Base-by-base conservation (phyloP, 2,797 vertebrate species). In the Mus minutoides region DNA sequence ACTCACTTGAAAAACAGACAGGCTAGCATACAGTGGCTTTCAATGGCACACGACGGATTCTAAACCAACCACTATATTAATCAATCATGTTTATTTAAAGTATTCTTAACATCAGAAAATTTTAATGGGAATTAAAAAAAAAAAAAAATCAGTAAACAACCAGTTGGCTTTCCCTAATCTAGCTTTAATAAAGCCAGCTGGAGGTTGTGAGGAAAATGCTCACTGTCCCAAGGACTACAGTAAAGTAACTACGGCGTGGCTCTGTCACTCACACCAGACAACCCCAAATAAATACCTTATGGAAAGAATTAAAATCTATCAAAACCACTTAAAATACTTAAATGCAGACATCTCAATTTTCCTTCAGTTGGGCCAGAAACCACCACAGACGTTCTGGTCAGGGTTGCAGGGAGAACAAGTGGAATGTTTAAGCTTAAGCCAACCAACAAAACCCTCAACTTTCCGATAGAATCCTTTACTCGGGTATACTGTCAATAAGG, bases 401-500 rank as follows among this genome's bases (percentile, higher is more conserved):
- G 3, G 96, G 87, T 97, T 97, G 98, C 85, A 97, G 97, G 97
- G 56, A 98, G 94, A 98, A 93, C 21, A 43, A 98, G 83, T 95
- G 98, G 98, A 98, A 98, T 98, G 98, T 98, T 95, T 97, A 97
- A 94, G 96, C 91, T 96, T 96, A 97, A 12, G 80, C 90, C 91
- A 98, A 96, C 96, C 95, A 94, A 96, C 96, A 97, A 97, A 97
- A 95, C 78, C 88, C 95, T 76, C 54, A 90, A 54, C 94, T 95
- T 96, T 94, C 26, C 92, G 31, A 87, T 96, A 96, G 95, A 97
- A 97, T 97, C 91, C 82, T 97, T 97, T 97, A 98, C 97, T 98
- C 94, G 97, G 97, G 97, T 95, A 97, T 58, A 95, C 96, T 94
- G 88, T 97, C 69, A 96, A 91, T 67, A 97, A 96, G 95, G 97